These are phyloP conservation scores for Pseudococcus jackbeardsleyi DNA, from an alignment of 2,888 invertebrate genomes.

Conservation along the genomic window DNA sequence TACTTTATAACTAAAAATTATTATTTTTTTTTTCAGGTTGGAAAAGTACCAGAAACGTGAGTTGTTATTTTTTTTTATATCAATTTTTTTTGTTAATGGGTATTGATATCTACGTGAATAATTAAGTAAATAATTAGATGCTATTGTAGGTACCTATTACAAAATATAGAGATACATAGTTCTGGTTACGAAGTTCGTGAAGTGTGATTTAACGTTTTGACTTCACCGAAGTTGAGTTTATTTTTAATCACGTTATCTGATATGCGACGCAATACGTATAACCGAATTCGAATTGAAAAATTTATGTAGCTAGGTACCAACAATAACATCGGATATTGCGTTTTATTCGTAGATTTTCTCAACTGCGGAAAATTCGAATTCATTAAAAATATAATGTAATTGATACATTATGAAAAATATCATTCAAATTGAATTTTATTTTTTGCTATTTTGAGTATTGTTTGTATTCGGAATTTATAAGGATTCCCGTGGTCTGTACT, in stretches of 20 bases:
- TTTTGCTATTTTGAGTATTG: not conserved
- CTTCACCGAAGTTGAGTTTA: not conserved
- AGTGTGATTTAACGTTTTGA: not conserved
- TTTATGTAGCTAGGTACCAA: not conserved
- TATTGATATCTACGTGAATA: not conserved
- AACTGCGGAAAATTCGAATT: not conserved
- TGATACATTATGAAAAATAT: not conserved
- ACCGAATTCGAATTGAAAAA: conserved; percentile 1
- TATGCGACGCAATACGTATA: not conserved
- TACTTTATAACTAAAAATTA: not conserved
- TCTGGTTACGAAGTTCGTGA: too few species aligned
- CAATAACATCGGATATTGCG: not conserved
- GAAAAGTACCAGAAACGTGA: conserved; percentile 8
- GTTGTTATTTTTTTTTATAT: not conserved
- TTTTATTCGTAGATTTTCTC: not conserved
- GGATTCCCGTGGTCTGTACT: not conserved
- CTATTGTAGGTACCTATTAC: not conserved
- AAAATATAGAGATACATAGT: too few species aligned
- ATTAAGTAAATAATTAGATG: not conserved
- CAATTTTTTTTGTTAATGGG: too few species aligned
- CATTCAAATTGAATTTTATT: not conserved
- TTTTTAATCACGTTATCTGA: conserved; percentile 1
- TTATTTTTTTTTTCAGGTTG: not conserved
- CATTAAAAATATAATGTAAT: not conserved
- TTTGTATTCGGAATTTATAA: not conserved